A percentile compares a stretch with the other conserved stretches of the same genome.
phyloP scores from a whole-genome alignment of 1,140 invertebrate species.

The Pogonognathellus flavescens region DNA sequence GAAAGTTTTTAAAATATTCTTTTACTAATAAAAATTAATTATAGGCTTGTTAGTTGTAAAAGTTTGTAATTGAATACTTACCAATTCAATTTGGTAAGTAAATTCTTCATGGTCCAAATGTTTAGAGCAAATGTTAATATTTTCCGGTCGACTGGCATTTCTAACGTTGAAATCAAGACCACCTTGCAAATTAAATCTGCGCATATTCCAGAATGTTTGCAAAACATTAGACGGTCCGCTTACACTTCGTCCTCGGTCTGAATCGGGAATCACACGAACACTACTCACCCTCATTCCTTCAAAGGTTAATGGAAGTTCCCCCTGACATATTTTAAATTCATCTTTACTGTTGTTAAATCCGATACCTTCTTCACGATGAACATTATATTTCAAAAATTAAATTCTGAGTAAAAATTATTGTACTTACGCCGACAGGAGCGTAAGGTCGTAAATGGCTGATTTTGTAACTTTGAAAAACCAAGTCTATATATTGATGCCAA shows the following conservation, averaged over 20 bases:
- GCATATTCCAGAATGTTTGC: slow-evolving; percentile 30
- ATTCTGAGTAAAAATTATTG: neutral
- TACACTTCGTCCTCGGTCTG: neutral
- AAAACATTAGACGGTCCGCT: neutral
- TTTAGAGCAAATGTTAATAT: slow-evolving; percentile 41
- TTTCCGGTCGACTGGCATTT: neutral
- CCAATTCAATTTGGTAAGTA: slow-evolving; percentile 35
- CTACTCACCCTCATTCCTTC: neutral
- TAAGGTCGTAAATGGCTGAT: slow-evolving; percentile 68
- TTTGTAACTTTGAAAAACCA: slow-evolving; percentile 71
- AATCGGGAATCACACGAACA: neutral
- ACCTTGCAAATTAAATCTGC: slow-evolving; percentile 3
- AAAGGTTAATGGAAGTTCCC: neutral
- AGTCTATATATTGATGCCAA: slow-evolving; percentile 70
- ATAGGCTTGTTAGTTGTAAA: too few relatives aligned
- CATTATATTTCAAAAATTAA: too few relatives aligned
- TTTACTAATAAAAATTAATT: too few relatives aligned
- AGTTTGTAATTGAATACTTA: too few relatives aligned
- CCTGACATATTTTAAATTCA: neutral
- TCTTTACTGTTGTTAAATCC: too few relatives aligned
- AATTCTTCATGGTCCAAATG: slow-evolving; percentile 55
- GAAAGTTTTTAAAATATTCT: too few relatives aligned
- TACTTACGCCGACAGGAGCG: slow-evolving; percentile 69
- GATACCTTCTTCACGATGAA: too few relatives aligned
- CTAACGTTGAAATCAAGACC: slow-evolving; percentile 25